Percentiles rank a stretch among this genome's conserved stretches.
phyloP scores from a whole-genome alignment of 2,797 vertebrate species.

The Lepus oiostolus region DNA sequence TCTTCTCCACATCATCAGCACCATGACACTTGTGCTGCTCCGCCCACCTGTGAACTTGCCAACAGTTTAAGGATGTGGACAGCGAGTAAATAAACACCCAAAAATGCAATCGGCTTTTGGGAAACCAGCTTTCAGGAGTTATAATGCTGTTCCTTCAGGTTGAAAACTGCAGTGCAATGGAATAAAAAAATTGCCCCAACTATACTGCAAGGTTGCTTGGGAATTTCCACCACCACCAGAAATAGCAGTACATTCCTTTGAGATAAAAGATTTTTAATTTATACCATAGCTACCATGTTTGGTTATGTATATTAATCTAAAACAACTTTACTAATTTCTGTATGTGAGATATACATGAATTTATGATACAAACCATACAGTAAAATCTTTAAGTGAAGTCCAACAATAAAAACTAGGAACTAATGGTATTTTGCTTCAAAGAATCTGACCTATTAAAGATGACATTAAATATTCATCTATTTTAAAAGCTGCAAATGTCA shows the following conservation, averaged over 20 bases:
- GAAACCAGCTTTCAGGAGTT: conserved; percentile 69
- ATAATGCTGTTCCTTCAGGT: conserved; percentile 66
- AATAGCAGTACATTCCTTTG: conserved; percentile 37
- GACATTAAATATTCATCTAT: conserved; percentile 77
- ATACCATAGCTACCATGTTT: not conserved
- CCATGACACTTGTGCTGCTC: conserved; percentile 6
- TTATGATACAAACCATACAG: conserved; percentile 37
- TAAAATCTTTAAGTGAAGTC: conserved; percentile 49
- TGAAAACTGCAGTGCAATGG: conserved; percentile 67
- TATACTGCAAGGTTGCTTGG: conserved; percentile 14
- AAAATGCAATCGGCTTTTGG: conserved; percentile 61
- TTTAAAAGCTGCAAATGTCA: conserved; percentile 77
- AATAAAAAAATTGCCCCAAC: conserved; percentile 34
- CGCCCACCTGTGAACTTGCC: conserved; percentile 17
- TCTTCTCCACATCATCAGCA: not conserved
- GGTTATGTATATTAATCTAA: conserved; percentile 38
- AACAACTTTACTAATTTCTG: conserved; percentile 22
- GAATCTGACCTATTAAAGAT: conserved; percentile 60
- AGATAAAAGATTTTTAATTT: conserved; percentile 59
- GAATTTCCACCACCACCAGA: conserved; percentile 34
- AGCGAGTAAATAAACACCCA: conserved; percentile 55
- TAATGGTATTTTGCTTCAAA: conserved; percentile 69
- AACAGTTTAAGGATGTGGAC: conserved; percentile 52
- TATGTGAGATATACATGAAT: not conserved
- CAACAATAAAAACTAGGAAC: conserved; percentile 39